Conservation (phyloP, 2,888 invertebrate genomes). For the Proisotoma minuta region DNA sequence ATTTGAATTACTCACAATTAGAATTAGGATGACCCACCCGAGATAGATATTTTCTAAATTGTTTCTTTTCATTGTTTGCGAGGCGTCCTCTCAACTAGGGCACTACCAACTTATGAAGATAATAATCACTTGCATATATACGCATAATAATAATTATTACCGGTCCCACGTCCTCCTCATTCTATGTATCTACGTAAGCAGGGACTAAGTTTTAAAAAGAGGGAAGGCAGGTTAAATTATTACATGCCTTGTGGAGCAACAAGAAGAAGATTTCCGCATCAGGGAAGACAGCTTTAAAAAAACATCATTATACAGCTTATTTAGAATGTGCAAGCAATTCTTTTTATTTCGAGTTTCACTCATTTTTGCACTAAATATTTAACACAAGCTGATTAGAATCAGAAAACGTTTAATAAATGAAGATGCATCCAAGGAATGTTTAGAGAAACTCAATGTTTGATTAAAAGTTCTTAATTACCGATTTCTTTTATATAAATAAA, state of each 20-base stretch:
- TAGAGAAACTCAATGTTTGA: too few relatives aligned
- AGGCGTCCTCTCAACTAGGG: background rate
- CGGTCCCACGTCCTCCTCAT: background rate
- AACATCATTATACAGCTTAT: background rate
- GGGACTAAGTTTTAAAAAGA: background rate
- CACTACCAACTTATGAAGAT: too few relatives aligned
- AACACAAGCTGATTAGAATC: too few relatives aligned
- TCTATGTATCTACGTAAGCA: background rate
- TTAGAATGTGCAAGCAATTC: background rate
- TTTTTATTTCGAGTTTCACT: background rate
- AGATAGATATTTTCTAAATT: too few relatives aligned
- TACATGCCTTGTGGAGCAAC: slow-evolving; percentile 33
- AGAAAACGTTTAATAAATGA: too few relatives aligned
- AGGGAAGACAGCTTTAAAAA: slow-evolving; percentile 6
- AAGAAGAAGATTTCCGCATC: slow-evolving; percentile 35
- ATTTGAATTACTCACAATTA: slow-evolving; percentile 4
- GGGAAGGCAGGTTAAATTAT: slow-evolving; percentile 17
- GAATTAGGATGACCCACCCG: too few relatives aligned
- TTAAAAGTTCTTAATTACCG: too few relatives aligned
- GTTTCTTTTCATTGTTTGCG: background rate
- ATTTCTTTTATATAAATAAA: too few relatives aligned
- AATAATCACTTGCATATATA: background rate
- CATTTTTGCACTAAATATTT: slow-evolving; percentile 5
- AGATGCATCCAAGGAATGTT: too few relatives aligned
- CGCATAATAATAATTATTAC: slow-evolving; percentile 6